These are phyloP conservation scores for Chrysopilus asiliformis DNA, from an alignment of 2,888 invertebrate genomes.

Conservation along the genomic window DNA sequence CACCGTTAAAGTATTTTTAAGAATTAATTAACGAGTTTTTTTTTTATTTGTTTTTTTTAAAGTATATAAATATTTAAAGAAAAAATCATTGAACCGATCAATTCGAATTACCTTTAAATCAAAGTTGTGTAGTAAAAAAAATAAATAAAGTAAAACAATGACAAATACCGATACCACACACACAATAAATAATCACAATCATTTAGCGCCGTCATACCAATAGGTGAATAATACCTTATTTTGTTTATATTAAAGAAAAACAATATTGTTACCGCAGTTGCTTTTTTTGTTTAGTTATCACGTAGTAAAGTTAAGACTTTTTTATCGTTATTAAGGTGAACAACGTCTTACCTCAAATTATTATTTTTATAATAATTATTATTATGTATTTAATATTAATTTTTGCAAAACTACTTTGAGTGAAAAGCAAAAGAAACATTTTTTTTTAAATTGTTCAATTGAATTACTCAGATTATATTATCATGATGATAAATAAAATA, in stretches of 20 bases:
- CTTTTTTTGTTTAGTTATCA: constrained; percentile 5
- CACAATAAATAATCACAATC: background rate
- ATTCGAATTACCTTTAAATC: background rate
- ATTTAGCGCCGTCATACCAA: constrained; percentile 5
- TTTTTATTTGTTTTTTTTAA: too few relatives aligned
- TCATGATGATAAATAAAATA: too few relatives aligned
- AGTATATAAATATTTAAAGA: background rate
- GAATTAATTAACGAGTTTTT: too few relatives aligned
- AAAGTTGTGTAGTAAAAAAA: background rate
- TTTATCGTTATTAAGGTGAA: constrained; percentile 9
- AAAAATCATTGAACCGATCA: background rate
- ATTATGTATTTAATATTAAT: constrained; percentile 3
- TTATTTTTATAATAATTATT: constrained; percentile 4
- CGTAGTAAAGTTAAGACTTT: background rate
- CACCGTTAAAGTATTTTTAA: constrained; percentile 14
- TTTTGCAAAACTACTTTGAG: constrained; percentile 2
- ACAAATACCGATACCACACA: background rate
- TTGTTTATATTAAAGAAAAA: too few relatives aligned
- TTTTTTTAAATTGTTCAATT: background rate
- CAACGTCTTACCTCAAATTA: constrained; percentile 16
- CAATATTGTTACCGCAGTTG: constrained; percentile 12
- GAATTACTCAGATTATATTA: constrained; percentile 2
- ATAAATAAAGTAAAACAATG: background rate
- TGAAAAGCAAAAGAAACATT: too few relatives aligned
- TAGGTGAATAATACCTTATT: too few relatives aligned